Evolutionary conservation across 2,113 vertebrate species (phyloP).

Genomic region (Chlorocebus sabaeus): DNA sequence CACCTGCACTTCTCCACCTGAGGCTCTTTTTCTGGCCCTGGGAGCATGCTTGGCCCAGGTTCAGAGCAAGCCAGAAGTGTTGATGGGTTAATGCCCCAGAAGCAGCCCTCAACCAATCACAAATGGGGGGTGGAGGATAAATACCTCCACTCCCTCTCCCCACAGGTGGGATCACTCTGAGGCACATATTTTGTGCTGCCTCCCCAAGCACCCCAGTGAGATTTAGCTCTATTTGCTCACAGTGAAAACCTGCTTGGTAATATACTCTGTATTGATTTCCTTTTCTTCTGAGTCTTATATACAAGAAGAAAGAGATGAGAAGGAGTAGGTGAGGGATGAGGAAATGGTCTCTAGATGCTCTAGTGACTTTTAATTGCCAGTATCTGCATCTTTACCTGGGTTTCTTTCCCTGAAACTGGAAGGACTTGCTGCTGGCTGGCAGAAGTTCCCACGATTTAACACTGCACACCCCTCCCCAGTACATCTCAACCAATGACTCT

Average conservation of each 20-base stretch:
- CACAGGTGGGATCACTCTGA: not conserved
- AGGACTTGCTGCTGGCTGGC: not conserved
- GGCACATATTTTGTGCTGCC: rapidly evolving
- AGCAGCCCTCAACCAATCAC: not conserved
- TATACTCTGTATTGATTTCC: not conserved
- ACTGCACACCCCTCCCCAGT: not conserved
- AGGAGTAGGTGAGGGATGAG: not conserved
- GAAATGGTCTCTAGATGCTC: not conserved
- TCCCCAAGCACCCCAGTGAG: not conserved
- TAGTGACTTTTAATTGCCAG: not conserved
- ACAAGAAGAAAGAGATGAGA: not conserved
- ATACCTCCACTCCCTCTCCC: not conserved
- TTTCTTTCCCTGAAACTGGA: not conserved
- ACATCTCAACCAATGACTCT: not conserved
- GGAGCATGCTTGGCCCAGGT: not conserved
- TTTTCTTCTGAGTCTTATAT: not conserved
- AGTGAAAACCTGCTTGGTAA: not conserved
- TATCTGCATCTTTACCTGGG: no score
- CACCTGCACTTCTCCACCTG: not conserved
- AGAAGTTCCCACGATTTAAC: not conserved
- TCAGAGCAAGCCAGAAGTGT: not conserved
- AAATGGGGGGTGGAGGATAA: not conserved
- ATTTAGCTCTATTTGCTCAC: not conserved
- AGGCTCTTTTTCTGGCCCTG: not conserved
- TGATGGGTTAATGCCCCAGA: not conserved